Percentiles rank a stretch among this genome's conserved stretches.
phyloP scores from a whole-genome alignment of 1,140 invertebrate genomes.

The Lasaia peninsularis region DNA sequence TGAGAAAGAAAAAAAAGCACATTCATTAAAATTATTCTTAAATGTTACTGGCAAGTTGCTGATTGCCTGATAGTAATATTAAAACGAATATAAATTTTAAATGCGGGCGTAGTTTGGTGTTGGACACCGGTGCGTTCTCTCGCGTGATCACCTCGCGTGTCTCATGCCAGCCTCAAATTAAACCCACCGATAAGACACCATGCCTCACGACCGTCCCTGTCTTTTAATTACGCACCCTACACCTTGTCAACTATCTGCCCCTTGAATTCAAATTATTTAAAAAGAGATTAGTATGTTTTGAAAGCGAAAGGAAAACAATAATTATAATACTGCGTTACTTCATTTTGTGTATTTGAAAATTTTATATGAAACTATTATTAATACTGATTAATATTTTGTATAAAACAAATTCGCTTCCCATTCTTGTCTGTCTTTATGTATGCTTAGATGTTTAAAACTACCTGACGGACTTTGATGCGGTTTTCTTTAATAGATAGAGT shows the following conservation, averaged over 20 bases:
- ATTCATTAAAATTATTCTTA: conserved; percentile 22
- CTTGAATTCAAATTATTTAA: conserved; percentile 46
- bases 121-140: conserved; percentile 41
- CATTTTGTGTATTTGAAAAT: no score
- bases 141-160: conserved; percentile 64
- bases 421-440: no score
- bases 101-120: conserved; percentile 27
- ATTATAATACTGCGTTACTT: neutral
- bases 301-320: conserved; percentile 17
- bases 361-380: no score
- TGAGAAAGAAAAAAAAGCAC: conserved; percentile 8
- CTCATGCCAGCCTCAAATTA: conserved; percentile 65
- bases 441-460: no score
- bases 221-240: conserved; percentile 70
- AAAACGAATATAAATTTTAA: conserved; percentile 49
- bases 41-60: conserved; percentile 29
- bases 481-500: no score
- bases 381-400: no score
- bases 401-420: no score
- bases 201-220: conserved; percentile 58
- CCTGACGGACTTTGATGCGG: no score
- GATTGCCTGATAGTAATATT: conserved; percentile 40
- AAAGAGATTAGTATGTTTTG: conserved; percentile 30
- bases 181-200: conserved; percentile 61
- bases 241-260: conserved; percentile 53